phyloP scores from a whole-genome alignment of 2,797 vertebrate genomes.

The Bryconaethiops microstoma region DNA sequence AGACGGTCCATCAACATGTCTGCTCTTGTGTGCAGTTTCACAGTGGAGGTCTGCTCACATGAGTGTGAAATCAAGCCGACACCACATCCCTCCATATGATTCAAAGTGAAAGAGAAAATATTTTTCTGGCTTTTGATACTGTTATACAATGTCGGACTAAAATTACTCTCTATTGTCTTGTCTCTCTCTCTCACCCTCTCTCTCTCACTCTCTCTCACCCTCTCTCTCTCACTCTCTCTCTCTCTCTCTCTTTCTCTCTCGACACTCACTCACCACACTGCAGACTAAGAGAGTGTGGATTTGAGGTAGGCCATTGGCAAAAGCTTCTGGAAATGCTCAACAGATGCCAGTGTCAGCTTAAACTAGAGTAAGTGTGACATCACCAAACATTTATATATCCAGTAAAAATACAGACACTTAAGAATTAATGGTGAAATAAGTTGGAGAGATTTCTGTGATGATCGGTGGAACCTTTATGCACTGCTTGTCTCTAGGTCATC shows the following conservation, averaged over 20 bases:
- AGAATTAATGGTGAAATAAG: neutral
- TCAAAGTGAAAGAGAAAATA: constrained; percentile 42
- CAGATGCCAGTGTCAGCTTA: constrained; percentile 58
- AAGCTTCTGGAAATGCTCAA: constrained; percentile 65
- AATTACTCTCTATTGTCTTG: neutral
- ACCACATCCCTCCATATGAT: neutral
- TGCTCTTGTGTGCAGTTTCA: neutral
- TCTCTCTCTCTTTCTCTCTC: neutral
- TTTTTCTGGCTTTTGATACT: neutral
- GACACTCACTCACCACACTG: neutral
- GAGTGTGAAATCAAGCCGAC: neutral
- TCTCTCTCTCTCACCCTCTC: neutral
- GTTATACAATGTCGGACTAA: neutral
- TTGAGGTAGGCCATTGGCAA: constrained; percentile 63
- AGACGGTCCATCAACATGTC: constrained; percentile 39
- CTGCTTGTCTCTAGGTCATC: constrained; percentile 51
- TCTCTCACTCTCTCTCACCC: neutral
- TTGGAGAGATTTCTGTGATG: neutral
- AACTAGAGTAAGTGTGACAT: constrained; percentile 66
- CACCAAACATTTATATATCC: neutral
- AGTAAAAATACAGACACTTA: neutral
- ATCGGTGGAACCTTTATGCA: neutral
- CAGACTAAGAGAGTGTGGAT: constrained; percentile 68
- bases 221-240: neutral
- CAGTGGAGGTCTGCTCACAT: neutral